Base-by-base conservation (phyloP, 2,113 vertebrate species). In the Cairina moschata region DNA sequence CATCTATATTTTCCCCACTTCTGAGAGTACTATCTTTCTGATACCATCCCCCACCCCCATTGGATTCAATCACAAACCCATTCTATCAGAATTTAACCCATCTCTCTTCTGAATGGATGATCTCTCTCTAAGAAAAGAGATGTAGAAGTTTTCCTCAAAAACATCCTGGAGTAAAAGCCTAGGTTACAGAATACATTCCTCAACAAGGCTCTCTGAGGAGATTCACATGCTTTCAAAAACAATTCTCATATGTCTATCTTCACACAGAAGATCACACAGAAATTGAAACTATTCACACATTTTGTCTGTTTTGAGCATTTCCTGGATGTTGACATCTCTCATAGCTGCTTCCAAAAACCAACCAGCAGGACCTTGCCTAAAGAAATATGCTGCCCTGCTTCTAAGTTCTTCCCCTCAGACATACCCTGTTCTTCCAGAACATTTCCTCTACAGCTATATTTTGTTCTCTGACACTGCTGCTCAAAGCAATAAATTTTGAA, bases 221-320 rank as follows among this genome's bases (percentile, higher is more conserved):
- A 89, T 78, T 83, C 83, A 95, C 80, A 65, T 81, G 80, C 42
- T 89, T 93, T 91, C 82, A 91, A 82, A 95, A 96, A 95, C 91
- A 96, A 88, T 65, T 86, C 72, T 86, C 44, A 52, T 29, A 38
- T 52, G 60, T 65, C 73, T 75, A 56, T 89, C 60, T 93, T 95
- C 86, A 92, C 89, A 91, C 48, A 56, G 38, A 42, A 75, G 50
- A 73, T 63, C 48, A 88, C 69, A 75, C 44, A 94, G 59, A 86
- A 91, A 84, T 2, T 83, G 28, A 90, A 93, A 36, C 48, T 66
- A 94, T 73, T 91, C 66, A 86, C 83, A 94, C 44, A 78, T 65
- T 93, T 68, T 91, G 48, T 63, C 90, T 34, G 28, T 88, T 95
- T 78, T 65, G 38, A 92, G 56, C 34, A 25, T 68, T 95, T 95